Conservation (phyloP, 2,797 vertebrate genomes). For the Ataeniobius toweri region DNA sequence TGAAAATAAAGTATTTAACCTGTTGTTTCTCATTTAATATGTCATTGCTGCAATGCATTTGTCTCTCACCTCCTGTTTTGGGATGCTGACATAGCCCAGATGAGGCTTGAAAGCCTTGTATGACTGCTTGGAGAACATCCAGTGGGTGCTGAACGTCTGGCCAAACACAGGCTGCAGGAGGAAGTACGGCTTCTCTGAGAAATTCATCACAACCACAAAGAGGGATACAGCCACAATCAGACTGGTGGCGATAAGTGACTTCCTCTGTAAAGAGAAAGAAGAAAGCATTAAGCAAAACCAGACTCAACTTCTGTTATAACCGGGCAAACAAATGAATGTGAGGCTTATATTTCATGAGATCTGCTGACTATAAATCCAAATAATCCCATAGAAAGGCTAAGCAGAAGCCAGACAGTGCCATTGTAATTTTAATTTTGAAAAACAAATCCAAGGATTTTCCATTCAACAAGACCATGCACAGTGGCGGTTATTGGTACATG, state of each 20-base stretch:
- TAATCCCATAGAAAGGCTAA: background rate
- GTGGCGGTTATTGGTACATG: background rate
- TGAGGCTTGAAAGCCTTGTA: conserved; percentile 86
- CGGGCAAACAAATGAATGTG: background rate
- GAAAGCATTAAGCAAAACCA: conserved; percentile 1
- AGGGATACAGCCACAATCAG: conserved; percentile 86
- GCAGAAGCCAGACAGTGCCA: background rate
- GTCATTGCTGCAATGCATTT: background rate
- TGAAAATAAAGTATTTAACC: background rate
- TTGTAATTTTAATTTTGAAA: background rate
- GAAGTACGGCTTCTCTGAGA: conserved; percentile 85
- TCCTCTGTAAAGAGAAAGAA: conserved; percentile 80
- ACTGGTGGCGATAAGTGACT: conserved; percentile 86
- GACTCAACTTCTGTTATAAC: background rate
- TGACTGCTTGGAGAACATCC: conserved; percentile 84
- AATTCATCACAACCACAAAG: conserved; percentile 87
- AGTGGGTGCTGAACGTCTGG: conserved; percentile 82
- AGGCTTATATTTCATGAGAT: background rate
- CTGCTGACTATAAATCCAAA: background rate
- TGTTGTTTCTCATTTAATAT: background rate
- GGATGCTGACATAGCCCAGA: conserved; percentile 90
- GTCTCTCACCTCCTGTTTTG: conserved; percentile 89
- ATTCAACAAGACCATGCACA: background rate
- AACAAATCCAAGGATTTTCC: background rate
- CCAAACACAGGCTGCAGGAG: conserved; percentile 89